A percentile compares a stretch with the other conserved stretches of the same genome.
Evolutionary conservation across 2,888 invertebrate genomes (phyloP).

Genomic region (Amphipoea lucens): DNA sequence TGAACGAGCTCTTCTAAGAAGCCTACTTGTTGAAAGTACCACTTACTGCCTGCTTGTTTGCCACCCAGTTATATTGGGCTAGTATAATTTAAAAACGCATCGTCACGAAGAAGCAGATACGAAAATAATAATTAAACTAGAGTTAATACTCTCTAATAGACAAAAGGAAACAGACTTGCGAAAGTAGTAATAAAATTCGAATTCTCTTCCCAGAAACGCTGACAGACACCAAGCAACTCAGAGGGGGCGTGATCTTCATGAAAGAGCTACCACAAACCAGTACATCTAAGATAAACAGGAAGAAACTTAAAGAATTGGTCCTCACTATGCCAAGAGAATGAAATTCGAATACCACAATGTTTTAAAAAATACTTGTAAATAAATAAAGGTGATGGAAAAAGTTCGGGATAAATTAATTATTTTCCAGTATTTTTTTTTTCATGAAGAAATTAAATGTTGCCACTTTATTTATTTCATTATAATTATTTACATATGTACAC

Average conservation of each 20-base stretch:
- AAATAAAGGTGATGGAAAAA: neutral
- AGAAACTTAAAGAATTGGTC: constrained; percentile 63
- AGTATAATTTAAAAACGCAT: neutral
- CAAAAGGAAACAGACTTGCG: no score
- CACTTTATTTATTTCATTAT: no score
- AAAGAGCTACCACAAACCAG: constrained; percentile 69
- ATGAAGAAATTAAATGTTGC: no score
- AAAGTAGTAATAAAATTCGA: neutral
- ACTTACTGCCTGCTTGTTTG: neutral
- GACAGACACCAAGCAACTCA: constrained; percentile 66
- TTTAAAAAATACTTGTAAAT: neutral
- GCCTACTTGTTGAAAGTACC: neutral
- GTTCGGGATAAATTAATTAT: no score
- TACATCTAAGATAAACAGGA: constrained; percentile 70
- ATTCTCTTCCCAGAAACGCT: constrained; percentile 59
- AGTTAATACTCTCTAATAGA: neutral
- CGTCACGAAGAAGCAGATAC: neutral
- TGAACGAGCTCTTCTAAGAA: no score
- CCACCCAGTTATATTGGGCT: neutral
- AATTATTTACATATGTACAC: no score
- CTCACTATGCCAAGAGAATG: constrained; percentile 62
- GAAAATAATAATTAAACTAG: neutral
- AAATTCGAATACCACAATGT: constrained; percentile 55
- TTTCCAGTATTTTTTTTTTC: constrained; percentile 66
- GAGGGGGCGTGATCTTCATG: constrained; percentile 68